Conservation (phyloP, 35 echinoderm and acorn worm species). For the Stichopus chloronotus region DNA sequence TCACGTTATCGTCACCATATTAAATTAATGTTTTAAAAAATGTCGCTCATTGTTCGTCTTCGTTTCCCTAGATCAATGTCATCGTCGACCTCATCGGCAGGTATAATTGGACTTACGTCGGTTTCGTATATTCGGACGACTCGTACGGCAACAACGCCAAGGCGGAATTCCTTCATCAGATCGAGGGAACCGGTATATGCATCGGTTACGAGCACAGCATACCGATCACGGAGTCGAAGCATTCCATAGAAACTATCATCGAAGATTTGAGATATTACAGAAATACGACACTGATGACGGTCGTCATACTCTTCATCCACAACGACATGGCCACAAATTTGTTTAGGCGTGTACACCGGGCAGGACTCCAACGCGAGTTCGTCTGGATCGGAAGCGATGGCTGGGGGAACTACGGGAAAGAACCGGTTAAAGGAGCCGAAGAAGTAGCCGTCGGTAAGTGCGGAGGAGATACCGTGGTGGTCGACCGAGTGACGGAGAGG, state of each 20-base stretch:
- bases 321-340: conserved; percentile 65
- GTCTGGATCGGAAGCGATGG: conserved; percentile 97
- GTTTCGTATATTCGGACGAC: conserved; percentile 85
- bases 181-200: conserved; percentile 60
- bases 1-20: too few relatives aligned
- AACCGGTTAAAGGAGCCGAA: conserved; percentile 49
- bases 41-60: neutral
- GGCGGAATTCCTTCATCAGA: conserved; percentile 50
- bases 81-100: conserved; percentile 79
- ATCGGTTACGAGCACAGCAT: conserved; percentile 59
- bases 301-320: conserved; percentile 85
- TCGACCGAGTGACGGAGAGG: too few relatives aligned
- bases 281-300: neutral
- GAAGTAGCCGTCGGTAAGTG: conserved; percentile 73
- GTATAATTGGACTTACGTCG: conserved; percentile 88
- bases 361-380: conserved; percentile 53
- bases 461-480: neutral
- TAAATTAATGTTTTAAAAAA: too few relatives aligned
- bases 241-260: conserved; percentile 11
- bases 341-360: conserved; percentile 52
- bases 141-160: conserved; percentile 79
- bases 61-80: conserved; percentile 33
- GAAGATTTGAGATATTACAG: neutral
- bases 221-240: neutral
- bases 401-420: conserved; percentile 82